Base-by-base conservation (phyloP, 2,888 invertebrate species). In the Polydrusus tereticollis region DNA sequence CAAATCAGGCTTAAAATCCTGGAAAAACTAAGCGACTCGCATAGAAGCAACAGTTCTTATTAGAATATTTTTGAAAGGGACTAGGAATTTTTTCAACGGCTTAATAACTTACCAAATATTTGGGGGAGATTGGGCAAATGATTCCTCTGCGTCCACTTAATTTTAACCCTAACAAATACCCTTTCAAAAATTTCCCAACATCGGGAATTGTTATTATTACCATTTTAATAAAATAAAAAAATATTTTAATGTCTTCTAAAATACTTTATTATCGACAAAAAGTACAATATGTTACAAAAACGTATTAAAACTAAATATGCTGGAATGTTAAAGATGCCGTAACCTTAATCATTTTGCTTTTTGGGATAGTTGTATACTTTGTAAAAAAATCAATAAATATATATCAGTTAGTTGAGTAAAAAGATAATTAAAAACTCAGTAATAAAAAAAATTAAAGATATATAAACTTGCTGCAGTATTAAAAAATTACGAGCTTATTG, bases 251-350 rank as follows among this genome's bases (percentile, higher is more conserved):
- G 1, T 50, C 29, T 20, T 55, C 52, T 55, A 45, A 63, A 63
- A 50, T 33, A 50, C 16, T 63, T 45, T 63, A 63, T 63, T 63
- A 63, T 58, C 12, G 47, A 29, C 60, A 60, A 47, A 63, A 62
- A 47, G 45, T 63, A 63, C 63, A 63, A 8, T 63, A 63, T 63
- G 33, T 63, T 63, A 63, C 63, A 63, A 63, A 33, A 60, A 23
- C 26, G 10, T 33, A 33, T 47, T 14, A 14, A 47, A 29, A 26
- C n/a, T 63, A 47, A 47, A 63, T 47, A 50, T 21, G 47, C 20
- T 63, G 63, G 63, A 63, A 63, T 63, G 63, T 63, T 63, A 55
- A 55, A 26, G 52, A 8, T 29, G 29, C 52, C 52, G 29, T 55
- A 55, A 55, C 26, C 23, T 26, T 26, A 55, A 47, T 21, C 21